A percentile compares a stretch with the other conserved stretches of the same genome.
phyloP scores from a whole-genome alignment of 2,888 invertebrate genomes.

The Trichogramma evanescens region DNA sequence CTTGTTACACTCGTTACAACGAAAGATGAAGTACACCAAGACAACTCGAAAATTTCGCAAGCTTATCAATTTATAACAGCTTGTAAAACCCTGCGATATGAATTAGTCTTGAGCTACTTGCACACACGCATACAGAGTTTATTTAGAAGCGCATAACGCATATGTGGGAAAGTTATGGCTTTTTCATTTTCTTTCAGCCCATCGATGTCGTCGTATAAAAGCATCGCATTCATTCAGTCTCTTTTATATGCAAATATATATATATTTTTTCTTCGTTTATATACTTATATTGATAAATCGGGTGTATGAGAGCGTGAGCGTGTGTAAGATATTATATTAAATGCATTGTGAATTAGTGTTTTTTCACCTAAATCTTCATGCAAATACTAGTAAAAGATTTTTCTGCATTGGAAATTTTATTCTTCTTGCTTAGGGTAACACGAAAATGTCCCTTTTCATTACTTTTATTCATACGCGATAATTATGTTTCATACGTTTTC shows the following conservation, averaged over 20 bases:
- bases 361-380: conserved; percentile 3
- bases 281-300: neutral
- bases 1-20: too few species aligned
- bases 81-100: too few species aligned
- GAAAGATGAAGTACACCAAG: too few species aligned
- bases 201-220: conserved; percentile 11
- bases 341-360: conserved; percentile 7
- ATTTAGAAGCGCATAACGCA: neutral
- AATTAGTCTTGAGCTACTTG: too few species aligned
- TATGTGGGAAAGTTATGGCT: neutral
- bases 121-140: neutral
- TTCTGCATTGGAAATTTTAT: neutral
- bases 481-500: conserved; percentile 10
- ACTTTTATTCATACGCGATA: conserved; percentile 7
- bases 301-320: conserved; percentile 6
- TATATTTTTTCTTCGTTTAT: conserved; percentile 1
- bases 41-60: too few species aligned
- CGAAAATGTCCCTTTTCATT: neutral
- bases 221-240: conserved; percentile 15
- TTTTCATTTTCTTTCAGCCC: conserved; percentile 10
- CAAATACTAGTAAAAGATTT: conserved; percentile 12
- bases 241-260: conserved; percentile 5
- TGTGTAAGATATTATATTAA: conserved; percentile 1
- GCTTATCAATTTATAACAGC: too few species aligned
- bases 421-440: too few species aligned